These are phyloP conservation scores for Tangara arthus DNA, from an alignment of 2,797 vertebrate genomes.

Conservation along the genomic window DNA sequence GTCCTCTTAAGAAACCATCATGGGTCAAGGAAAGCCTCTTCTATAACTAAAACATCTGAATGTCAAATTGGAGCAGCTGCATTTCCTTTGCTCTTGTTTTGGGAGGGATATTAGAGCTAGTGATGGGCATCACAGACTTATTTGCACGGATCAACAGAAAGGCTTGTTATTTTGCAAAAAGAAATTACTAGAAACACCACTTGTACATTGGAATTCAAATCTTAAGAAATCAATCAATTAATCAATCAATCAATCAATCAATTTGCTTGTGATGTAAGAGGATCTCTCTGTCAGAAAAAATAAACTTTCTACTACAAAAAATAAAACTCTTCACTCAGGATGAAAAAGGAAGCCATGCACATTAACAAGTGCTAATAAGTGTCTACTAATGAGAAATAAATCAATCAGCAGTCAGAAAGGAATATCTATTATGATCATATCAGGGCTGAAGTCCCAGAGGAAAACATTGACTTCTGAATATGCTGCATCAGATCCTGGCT, in stretches of 20 bases:
- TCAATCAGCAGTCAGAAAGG: background rate
- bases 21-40: background rate
- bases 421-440: background rate
- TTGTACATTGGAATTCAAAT: background rate
- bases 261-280: background rate
- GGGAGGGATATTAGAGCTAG: background rate
- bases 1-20: background rate
- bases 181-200: background rate
- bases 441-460: background rate
- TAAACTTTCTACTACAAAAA: background rate
- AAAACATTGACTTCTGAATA: background rate
- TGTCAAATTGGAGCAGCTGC: background rate
- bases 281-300: background rate
- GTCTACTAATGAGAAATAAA: background rate
- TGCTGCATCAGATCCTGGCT: background rate
- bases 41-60: background rate
- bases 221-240: background rate
- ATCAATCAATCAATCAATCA: background rate
- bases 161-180: background rate
- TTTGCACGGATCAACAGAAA: background rate
- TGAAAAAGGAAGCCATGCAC: background rate
- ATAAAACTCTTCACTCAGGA: background rate
- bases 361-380: background rate
- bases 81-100: background rate
- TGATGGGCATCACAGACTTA: background rate